Evolutionary conservation across 2,113 vertebrate species (phyloP).

Genomic region (Saccopteryx leptura): DNA sequence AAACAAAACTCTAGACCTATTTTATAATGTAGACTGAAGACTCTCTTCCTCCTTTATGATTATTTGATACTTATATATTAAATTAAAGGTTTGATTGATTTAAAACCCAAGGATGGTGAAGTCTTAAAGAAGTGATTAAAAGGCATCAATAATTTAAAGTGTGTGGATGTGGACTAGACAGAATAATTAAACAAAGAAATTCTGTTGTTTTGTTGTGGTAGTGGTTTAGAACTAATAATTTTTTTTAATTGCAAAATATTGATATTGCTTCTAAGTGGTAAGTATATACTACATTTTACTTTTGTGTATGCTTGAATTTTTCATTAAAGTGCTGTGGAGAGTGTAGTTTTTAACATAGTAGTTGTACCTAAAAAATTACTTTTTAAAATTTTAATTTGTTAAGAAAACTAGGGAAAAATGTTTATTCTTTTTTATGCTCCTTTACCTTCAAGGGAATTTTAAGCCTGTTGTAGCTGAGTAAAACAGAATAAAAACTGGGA

Average conservation of each 20-base stretch:
- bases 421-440: background rate
- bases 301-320: background rate
- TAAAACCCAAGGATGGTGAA: background rate
- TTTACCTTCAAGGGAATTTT: background rate
- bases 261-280: background rate
- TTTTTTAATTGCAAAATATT: background rate
- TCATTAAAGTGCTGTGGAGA: background rate
- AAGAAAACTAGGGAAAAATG: background rate
- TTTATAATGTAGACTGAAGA: background rate
- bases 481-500: background rate
- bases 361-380: background rate
- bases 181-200: no score
- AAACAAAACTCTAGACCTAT: background rate
- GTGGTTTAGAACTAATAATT: no score
- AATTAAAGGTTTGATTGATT: background rate
- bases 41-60: background rate
- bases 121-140: background rate
- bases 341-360: background rate
- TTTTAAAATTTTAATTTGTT: background rate
- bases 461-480: background rate
- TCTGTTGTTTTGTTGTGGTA: no score
- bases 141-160: no score
- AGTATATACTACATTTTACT: background rate
- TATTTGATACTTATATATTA: background rate
- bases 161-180: no score